Conservation (phyloP, 2,888 invertebrate species). For the Trachelus troglodyta region DNA sequence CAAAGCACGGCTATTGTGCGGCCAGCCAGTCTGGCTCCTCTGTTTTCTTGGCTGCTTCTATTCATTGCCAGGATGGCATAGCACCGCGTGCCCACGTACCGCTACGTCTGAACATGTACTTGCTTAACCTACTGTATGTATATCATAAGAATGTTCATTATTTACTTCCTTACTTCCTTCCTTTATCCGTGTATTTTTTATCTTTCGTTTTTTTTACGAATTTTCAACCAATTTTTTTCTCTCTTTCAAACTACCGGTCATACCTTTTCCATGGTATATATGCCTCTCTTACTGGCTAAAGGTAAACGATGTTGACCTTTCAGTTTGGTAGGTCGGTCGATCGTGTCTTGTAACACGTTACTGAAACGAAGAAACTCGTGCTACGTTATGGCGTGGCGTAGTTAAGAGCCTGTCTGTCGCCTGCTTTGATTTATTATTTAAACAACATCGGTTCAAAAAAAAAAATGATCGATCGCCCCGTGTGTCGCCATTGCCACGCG, state of each 20-base stretch:
- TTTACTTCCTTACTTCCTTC: not conserved
- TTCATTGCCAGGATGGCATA: not conserved
- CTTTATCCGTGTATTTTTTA: not conserved
- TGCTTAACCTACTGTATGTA: not conserved
- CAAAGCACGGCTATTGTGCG: slow-evolving; percentile 56
- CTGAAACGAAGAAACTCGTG: not conserved
- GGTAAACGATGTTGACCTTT: not conserved
- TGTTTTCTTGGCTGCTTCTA: slow-evolving; percentile 22
- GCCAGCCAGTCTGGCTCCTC: slow-evolving; percentile 32
- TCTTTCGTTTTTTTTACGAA: not conserved
- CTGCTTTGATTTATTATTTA: slow-evolving; percentile 24
- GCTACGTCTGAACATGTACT: not conserved
- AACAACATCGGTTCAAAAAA: slow-evolving; percentile 10
- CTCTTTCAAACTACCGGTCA: not conserved
- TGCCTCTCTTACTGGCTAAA: not conserved
- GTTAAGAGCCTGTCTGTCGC: not conserved
- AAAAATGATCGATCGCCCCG: slow-evolving; percentile 19
- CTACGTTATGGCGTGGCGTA: not conserved
- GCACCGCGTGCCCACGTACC: slow-evolving; percentile 4
- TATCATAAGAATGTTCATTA: not conserved
- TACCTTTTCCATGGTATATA: not conserved
- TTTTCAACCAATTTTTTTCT: not conserved
- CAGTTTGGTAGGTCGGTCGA: not conserved
- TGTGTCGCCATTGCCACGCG: not conserved
- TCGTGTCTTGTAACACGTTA: not conserved